phyloP scores from a whole-genome alignment of 2,888 invertebrate species.

The Diploptera punctata region DNA sequence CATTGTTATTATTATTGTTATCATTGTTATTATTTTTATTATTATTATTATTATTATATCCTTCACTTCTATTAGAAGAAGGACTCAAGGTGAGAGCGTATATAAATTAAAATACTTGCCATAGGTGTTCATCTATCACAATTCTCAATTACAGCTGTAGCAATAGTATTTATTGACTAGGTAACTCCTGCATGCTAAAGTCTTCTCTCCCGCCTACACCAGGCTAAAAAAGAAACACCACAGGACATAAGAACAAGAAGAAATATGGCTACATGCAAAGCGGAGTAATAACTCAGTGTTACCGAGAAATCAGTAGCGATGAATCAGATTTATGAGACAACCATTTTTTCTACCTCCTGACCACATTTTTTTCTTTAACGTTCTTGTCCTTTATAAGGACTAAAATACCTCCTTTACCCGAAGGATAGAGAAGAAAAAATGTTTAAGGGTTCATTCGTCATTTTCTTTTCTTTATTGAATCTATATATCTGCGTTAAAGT shows the following conservation, averaged over 20 bases:
- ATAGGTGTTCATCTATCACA: not conserved
- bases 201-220: not conserved
- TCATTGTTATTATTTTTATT: too few relatives aligned
- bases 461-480: not conserved
- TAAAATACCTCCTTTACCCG: not conserved
- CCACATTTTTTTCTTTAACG: not conserved
- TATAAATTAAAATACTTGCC: too few relatives aligned
- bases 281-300: constrained; percentile 23
- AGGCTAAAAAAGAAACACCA: not conserved
- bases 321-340: not conserved
- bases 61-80: too few relatives aligned
- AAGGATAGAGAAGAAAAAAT: not conserved
- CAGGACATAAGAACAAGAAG: too few relatives aligned
- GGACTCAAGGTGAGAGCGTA: too few relatives aligned
- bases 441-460: not conserved
- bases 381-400: not conserved
- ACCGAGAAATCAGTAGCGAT: constrained; percentile 3
- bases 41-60: too few relatives aligned
- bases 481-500: not conserved
- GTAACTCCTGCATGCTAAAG: not conserved
- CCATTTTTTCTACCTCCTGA: not conserved
- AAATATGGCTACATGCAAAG: constrained; percentile 20
- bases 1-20: too few relatives aligned
- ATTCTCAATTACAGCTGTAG: not conserved
- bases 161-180: not conserved